Evolutionary conservation across 2,797 vertebrate genomes (phyloP).

Genomic region (Tolypeutes matacus): DNA sequence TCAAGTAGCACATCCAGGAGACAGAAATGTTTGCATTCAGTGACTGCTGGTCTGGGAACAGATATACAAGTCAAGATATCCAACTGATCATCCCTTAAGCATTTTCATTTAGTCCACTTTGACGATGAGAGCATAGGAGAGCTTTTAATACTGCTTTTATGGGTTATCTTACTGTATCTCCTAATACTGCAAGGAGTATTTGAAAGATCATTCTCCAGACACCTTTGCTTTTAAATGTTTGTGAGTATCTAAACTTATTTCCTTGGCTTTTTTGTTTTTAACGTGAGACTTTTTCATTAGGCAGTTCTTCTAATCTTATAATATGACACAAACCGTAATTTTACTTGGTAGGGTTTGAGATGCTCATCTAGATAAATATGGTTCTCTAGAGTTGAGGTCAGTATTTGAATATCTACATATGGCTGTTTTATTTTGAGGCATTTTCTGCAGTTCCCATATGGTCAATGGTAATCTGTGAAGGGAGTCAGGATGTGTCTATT

Average conservation of each 20-base stretch:
- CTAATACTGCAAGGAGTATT: conserved; percentile 3
- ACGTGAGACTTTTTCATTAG: conserved; percentile 69
- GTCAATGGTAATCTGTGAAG: conserved; percentile 68
- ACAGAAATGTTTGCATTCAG: neutral
- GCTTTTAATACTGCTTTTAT: neutral
- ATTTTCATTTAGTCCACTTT: conserved; percentile 32
- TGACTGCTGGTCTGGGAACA: neutral
- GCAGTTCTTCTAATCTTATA: conserved; percentile 46
- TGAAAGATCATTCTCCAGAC: neutral
- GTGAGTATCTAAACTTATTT: conserved; percentile 48
- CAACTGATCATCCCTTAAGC: neutral
- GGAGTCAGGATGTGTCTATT: conserved; percentile 75
- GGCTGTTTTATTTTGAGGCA: conserved; percentile 76
- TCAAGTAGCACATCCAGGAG: neutral
- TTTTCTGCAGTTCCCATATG: conserved; percentile 73
- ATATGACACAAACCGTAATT: conserved; percentile 38
- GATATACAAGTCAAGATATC: neutral
- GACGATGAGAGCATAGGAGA: neutral
- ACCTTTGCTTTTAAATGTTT: conserved; percentile 21
- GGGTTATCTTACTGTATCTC: neutral
- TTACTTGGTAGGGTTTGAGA: conserved; percentile 53
- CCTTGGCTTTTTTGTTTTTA: conserved; percentile 37
- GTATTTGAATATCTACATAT: conserved; percentile 68
- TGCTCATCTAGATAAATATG: conserved; percentile 67
- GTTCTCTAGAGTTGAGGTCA: conserved; percentile 76